These are phyloP conservation scores for Pangasius macronema DNA, from an alignment of 2,797 vertebrate genomes.

Conservation along the genomic window DNA sequence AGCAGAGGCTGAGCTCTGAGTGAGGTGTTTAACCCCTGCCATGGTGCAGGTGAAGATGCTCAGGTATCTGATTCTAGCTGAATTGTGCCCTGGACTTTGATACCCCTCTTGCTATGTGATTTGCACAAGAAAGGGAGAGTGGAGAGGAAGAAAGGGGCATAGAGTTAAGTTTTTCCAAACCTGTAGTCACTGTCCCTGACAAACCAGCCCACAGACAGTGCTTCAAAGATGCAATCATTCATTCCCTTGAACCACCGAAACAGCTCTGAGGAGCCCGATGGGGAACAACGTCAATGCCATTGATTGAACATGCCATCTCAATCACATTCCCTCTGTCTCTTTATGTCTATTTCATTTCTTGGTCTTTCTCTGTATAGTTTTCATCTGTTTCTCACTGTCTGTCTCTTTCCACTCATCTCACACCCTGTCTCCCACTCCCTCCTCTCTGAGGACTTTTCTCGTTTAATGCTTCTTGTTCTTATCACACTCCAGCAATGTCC, in stretches of 20 bases:
- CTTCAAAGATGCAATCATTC: constrained; percentile 46
- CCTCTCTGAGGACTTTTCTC: constrained; percentile 9
- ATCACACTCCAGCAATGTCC: constrained; percentile 31
- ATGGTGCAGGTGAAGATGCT: constrained; percentile 54
- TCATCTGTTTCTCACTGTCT: constrained; percentile 34
- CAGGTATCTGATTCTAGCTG: constrained; percentile 28
- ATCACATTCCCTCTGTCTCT: constrained; percentile 28
- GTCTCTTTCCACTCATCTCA: constrained; percentile 39
- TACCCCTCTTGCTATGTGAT: background rate
- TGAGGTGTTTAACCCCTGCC: constrained; percentile 73
- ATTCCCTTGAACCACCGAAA: constrained; percentile 38
- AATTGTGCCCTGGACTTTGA: background rate
- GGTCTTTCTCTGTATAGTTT: background rate
- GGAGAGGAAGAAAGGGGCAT: constrained; percentile 20
- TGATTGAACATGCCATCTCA: constrained; percentile 56
- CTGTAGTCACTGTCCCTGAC: constrained; percentile 25
- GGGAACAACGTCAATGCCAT: constrained; percentile 49
- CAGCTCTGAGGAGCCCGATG: constrained; percentile 27
- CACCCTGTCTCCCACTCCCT: constrained; percentile 12
- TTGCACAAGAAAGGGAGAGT: constrained; percentile 23
- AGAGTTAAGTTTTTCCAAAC: constrained; percentile 10
- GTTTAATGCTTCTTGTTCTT: constrained; percentile 37
- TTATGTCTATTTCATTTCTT: background rate
- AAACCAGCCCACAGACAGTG: constrained; percentile 29
- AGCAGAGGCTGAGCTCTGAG: constrained; percentile 60